Conservation (phyloP, 2,888 invertebrate species). For the Siphlonurus alternatus region DNA sequence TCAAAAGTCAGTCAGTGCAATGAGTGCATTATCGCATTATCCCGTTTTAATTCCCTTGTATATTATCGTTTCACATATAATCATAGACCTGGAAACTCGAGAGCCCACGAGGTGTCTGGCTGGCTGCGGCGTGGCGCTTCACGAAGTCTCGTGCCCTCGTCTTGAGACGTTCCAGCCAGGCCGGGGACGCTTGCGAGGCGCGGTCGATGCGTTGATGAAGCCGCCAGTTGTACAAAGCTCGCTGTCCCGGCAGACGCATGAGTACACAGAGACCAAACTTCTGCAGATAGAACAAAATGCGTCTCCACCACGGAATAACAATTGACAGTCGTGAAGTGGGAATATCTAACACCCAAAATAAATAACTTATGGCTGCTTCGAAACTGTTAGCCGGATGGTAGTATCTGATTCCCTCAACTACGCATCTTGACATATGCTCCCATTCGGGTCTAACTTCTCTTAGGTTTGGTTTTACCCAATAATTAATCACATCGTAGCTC, state of each 20-base stretch:
- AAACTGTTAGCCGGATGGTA: neutral
- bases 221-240: neutral
- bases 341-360: neutral
- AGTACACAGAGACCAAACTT: neutral
- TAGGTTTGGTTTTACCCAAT: constrained; percentile 23
- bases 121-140: too few relatives aligned
- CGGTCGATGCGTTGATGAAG: neutral
- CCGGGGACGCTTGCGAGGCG: neutral
- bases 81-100: too few relatives aligned
- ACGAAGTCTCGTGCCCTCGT: too few relatives aligned
- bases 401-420: constrained; percentile 11
- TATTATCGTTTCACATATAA: too few relatives aligned
- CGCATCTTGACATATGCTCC: constrained; percentile 27
- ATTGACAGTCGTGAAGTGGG: neutral
- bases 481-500: constrained; percentile 19
- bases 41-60: too few relatives aligned
- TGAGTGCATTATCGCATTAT: too few relatives aligned
- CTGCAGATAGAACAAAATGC: neutral
- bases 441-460: constrained; percentile 22
- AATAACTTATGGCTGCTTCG: neutral
- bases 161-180: too few relatives aligned
- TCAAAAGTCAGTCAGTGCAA: too few relatives aligned
- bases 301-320: neutral
- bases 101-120: too few relatives aligned
- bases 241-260: neutral